Conservation (phyloP, 2,888 invertebrate genomes). For the Pedicia rivosa region DNA sequence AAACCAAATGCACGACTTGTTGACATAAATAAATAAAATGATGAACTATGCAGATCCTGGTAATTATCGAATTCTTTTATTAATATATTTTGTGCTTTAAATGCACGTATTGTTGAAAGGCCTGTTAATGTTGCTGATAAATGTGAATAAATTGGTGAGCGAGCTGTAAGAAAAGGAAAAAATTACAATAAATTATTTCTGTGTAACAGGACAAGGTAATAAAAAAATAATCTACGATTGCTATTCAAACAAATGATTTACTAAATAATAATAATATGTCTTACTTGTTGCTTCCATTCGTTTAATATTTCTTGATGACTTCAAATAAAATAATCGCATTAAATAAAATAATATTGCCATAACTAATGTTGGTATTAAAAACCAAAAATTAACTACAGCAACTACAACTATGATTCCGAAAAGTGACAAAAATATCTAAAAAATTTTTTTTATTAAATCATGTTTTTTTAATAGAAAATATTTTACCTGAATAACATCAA, state of each 20-base stretch:
- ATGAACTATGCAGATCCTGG: conserved; percentile 75
- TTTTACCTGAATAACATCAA: conserved; percentile 30
- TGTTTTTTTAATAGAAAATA: neutral
- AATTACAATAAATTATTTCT: too few species aligned
- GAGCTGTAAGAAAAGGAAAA: conserved; percentile 45
- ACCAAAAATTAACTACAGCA: conserved; percentile 55
- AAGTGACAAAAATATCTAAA: conserved; percentile 59
- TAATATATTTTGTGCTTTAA: conserved; percentile 63
- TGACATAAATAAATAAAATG: conserved; percentile 82
- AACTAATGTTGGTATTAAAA: conserved; percentile 51
- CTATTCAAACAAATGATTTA: neutral
- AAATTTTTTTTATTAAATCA: conserved; percentile 11
- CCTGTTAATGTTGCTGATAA: conserved; percentile 80
- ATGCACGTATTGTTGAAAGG: conserved; percentile 80
- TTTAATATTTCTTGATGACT: conserved; percentile 67
- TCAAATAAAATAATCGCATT: conserved; percentile 57
- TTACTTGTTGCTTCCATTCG: conserved; percentile 58
- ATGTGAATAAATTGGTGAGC: conserved; percentile 93
- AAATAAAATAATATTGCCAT: conserved; percentile 58
- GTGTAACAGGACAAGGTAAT: too few species aligned
- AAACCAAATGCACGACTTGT: conserved; percentile 88
- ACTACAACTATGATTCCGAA: conserved; percentile 68
- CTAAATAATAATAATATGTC: neutral
- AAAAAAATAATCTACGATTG: too few species aligned
- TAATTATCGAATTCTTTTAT: conserved; percentile 65